phyloP scores from a whole-genome alignment of 2,797 vertebrate genomes.

The Tinamus major region DNA sequence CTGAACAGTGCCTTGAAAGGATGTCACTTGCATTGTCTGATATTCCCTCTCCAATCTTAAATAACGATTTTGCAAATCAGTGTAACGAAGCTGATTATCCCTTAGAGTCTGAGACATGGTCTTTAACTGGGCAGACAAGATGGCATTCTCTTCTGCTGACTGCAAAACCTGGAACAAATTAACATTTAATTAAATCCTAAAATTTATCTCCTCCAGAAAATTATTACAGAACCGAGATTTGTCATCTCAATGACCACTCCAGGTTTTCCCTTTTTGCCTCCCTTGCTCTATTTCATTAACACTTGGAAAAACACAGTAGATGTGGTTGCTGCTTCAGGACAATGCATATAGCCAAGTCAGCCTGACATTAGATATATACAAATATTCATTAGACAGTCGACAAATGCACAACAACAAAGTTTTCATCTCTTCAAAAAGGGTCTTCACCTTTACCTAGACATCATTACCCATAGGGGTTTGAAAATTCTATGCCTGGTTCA shows the following conservation, averaged over 20 bases:
- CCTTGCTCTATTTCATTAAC: background rate
- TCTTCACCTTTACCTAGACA: background rate
- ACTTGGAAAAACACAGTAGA: background rate
- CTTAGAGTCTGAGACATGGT: constrained; percentile 85
- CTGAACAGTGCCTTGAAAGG: constrained; percentile 70
- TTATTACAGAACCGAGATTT: background rate
- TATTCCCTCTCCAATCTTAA: constrained; percentile 83
- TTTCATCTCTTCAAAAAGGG: background rate
- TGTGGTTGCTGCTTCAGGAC: background rate
- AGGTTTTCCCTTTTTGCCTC: background rate
- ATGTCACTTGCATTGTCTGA: constrained; percentile 53
- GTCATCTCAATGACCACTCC: background rate
- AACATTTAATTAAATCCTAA: background rate
- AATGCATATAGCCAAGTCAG: background rate
- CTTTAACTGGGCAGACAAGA: constrained; percentile 83
- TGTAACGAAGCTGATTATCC: constrained; percentile 82
- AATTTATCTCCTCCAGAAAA: background rate
- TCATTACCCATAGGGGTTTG: background rate
- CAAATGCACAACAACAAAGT: background rate
- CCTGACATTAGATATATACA: background rate
- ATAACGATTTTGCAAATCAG: constrained; percentile 83
- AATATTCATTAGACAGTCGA: background rate
- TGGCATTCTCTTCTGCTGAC: constrained; percentile 83
- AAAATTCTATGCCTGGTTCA: background rate
- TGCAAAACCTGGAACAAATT: constrained; percentile 81